Percentiles rank a stretch among this genome's conserved stretches.
These are phyloP conservation scores for Antrozous pallidus DNA, from an alignment of 2,797 vertebrate genomes.

Conservation along the genomic window DNA sequence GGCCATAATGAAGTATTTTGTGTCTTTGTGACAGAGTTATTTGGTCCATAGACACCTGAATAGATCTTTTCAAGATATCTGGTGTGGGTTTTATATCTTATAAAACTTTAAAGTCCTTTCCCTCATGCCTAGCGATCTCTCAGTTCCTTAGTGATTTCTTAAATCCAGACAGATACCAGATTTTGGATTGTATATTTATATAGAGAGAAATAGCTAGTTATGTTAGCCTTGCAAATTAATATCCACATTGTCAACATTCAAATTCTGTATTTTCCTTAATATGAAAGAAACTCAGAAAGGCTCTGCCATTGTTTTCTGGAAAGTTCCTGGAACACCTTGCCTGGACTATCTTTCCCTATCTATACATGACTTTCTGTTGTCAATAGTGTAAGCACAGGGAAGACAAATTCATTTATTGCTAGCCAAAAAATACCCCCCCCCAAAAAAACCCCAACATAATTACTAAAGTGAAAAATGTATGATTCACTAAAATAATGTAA, in stretches of 20 bases:
- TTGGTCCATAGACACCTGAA: slow-evolving; percentile 15
- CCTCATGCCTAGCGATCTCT: background rate
- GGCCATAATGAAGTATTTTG: background rate
- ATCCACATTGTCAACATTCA: background rate
- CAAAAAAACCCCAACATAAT: background rate
- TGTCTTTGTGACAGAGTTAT: slow-evolving; percentile 18
- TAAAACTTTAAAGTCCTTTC: background rate
- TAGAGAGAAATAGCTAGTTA: background rate
- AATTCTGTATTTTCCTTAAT: background rate
- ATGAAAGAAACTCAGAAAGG: background rate
- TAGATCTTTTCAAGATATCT: slow-evolving; percentile 55
- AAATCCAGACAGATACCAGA: slow-evolving; percentile 15
- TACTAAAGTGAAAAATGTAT: slow-evolving; percentile 41
- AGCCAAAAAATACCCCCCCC: too few species aligned
- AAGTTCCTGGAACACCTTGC: background rate
- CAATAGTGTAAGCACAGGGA: background rate
- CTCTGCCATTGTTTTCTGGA: background rate
- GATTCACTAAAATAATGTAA: slow-evolving; percentile 42
- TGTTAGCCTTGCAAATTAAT: background rate
- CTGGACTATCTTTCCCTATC: background rate
- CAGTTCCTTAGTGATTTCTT: background rate
- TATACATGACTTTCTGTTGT: background rate
- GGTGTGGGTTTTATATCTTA: background rate
- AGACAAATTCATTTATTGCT: slow-evolving; percentile 43
- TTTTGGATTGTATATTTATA: background rate